Evolutionary conservation across 1,140 invertebrate species (phyloP).

Genomic region (Trachymyrmex cornetzi): DNA sequence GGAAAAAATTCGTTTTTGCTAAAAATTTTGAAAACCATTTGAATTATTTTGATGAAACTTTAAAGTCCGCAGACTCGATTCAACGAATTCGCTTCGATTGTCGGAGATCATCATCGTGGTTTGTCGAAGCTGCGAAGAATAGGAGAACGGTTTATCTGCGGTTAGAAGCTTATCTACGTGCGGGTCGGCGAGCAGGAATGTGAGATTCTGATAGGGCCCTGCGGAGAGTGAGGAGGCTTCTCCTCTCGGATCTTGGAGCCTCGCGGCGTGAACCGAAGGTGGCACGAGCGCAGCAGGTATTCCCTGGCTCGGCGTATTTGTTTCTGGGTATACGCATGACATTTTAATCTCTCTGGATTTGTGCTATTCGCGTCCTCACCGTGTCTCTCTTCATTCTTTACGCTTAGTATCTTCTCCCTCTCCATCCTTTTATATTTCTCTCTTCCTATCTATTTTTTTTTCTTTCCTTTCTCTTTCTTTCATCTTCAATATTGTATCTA

Average conservation of each 20-base stretch:
- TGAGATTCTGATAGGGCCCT: conserved; percentile 47
- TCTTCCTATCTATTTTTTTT: neutral
- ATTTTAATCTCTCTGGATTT: conserved; percentile 78
- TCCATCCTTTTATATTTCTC: neutral
- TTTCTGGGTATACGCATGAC: conserved; percentile 76
- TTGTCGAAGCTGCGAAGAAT: conserved; percentile 50
- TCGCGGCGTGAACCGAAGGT: conserved; percentile 43
- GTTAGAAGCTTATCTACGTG: conserved; percentile 64
- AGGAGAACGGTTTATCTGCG: conserved; percentile 61
- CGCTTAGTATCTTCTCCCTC: conserved; percentile 3
- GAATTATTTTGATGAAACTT: too few species aligned
- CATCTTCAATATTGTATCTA: conserved; percentile 10
- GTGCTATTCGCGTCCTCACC: conserved; percentile 51
- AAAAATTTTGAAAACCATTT: too few species aligned
- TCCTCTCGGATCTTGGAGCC: conserved; percentile 7
- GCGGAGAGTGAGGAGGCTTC: neutral
- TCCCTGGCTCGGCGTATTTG: conserved; percentile 67
- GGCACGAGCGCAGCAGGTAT: conserved; percentile 71
- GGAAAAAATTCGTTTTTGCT: too few species aligned
- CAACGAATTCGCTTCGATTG: conserved; percentile 25
- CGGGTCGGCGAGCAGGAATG: conserved; percentile 58
- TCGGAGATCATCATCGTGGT: conserved; percentile 15
- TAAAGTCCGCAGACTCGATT: neutral
- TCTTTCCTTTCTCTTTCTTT: neutral
- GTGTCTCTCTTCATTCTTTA: conserved; percentile 6